A percentile compares a stretch with the other conserved stretches of the same genome.
These are phyloP conservation scores for Saturnia japonica DNA, from an alignment of 2,888 invertebrate genomes.

Conservation along the genomic window DNA sequence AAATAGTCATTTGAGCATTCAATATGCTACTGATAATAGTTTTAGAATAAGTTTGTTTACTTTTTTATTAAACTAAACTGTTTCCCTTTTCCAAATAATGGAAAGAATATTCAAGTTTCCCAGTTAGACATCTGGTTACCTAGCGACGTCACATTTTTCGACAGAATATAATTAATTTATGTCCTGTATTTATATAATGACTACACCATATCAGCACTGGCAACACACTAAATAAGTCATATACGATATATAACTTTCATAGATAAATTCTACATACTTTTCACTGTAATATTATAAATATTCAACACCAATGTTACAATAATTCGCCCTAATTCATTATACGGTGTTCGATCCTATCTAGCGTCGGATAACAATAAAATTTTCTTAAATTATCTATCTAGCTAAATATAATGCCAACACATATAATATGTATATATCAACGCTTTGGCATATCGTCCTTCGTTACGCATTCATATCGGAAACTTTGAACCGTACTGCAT, in stretches of 20 bases:
- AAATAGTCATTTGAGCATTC: neutral
- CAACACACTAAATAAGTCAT: constrained; percentile 9
- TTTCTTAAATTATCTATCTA: constrained; percentile 16
- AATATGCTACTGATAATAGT: neutral
- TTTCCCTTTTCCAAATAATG: too few relatives aligned
- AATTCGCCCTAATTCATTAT: constrained; percentile 3
- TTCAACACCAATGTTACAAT: constrained; percentile 17
- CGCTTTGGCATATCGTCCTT: constrained; percentile 12
- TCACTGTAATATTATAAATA: constrained; percentile 1
- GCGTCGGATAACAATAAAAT: constrained; percentile 15
- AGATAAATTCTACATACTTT: constrained; percentile 2
- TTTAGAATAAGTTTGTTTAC: neutral
- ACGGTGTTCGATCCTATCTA: constrained; percentile 1
- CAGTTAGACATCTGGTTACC: too few relatives aligned
- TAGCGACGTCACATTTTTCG: neutral
- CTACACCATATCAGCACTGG: neutral
- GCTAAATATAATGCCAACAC: neutral
- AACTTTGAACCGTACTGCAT: neutral
- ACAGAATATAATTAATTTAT: neutral
- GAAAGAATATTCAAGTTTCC: too few relatives aligned
- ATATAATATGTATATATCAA: constrained; percentile 9
- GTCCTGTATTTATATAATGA: neutral
- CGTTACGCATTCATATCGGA: neutral
- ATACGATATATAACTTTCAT: neutral
- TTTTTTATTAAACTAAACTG: neutral